Percentiles rank a stretch among this genome's conserved stretches.
Evolutionary conservation across 2,888 invertebrate species (phyloP).

Genomic region (Lampropteryx suffumata): DNA sequence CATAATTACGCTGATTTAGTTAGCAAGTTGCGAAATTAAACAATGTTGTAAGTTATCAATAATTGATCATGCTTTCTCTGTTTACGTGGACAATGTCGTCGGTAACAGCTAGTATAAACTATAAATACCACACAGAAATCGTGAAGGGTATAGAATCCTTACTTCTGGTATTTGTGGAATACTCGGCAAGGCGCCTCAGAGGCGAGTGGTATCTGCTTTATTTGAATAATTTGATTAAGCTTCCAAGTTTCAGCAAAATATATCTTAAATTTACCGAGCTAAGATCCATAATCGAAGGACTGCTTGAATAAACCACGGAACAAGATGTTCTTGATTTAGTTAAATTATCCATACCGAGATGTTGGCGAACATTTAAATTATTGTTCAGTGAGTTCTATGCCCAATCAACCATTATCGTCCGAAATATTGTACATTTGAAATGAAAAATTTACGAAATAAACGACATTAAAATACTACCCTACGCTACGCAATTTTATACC

Average conservation of each 20-base stretch:
- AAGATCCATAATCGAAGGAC: constrained; percentile 24
- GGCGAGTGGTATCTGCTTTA: constrained; percentile 64
- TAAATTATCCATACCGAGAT: constrained; percentile 38
- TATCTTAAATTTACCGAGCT: constrained; percentile 23
- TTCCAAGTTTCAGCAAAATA: constrained; percentile 40
- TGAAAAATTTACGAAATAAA: background rate
- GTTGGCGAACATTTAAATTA: constrained; percentile 17
- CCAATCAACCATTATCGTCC: constrained; percentile 3
- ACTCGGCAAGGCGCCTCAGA: constrained; percentile 59
- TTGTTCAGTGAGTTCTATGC: constrained; percentile 9
- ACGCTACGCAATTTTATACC: too few species aligned
- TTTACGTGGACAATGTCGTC: too few species aligned
- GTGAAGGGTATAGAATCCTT: constrained; percentile 13
- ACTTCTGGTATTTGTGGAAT: constrained; percentile 55
- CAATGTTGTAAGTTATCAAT: too few species aligned
- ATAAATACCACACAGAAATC: constrained; percentile 1
- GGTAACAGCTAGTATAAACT: too few species aligned
- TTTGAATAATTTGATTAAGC: constrained; percentile 78
- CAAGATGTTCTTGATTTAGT: constrained; percentile 46
- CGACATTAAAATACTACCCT: too few species aligned
- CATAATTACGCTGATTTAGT: too few species aligned
- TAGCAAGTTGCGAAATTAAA: too few species aligned
- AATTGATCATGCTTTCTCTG: too few species aligned
- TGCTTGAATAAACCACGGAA: constrained; percentile 34
- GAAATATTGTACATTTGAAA: background rate